Base-by-base conservation (phyloP, 2,113 vertebrate species). In the Gallinago jamesoni region DNA sequence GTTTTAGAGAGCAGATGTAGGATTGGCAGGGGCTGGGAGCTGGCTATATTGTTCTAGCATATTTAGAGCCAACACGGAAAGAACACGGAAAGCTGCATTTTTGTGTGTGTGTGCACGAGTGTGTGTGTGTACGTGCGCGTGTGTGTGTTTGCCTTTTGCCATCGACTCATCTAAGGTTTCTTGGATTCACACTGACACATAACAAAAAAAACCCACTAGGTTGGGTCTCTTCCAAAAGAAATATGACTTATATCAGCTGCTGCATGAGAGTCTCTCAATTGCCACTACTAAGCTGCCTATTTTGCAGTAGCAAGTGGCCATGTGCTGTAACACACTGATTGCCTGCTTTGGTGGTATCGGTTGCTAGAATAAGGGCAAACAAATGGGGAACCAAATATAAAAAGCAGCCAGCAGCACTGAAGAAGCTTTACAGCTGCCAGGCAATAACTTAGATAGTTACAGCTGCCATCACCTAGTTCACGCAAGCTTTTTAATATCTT, bases 1-100 rank as follows among this genome's bases (percentile, higher is more conserved):
- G 98, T 98, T 98, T 98, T 98, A 98, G 98, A 98, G 97, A 98
- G 98, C 98, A 98, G 98, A 98, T 98, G 98, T 96, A 98, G 98
- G 97, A 98, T 98, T 98, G 98, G 98, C 98, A 98, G 94, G 70
- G 96, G 90, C 97, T 97, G 37, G 83, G 96, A 97, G 97, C 98
- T 98, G 98, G 98, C 98, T 98, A 98, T 97, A 98, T 95, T 97
- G 96, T 97, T 98, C 97, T 97, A 96, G 96, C 96, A 97, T 95
- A 64, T 96, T 98, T 91, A 18, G 96, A 97, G 98, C 98, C 98
- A 98, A 97, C 95, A 94, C 35, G 16, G 95, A 98, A 97, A 96
- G 97, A 94, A 98, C 96, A 98, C 94, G 97, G 81, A 98, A 98
- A 97, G 95, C 98, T 95, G 97, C 95, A 87, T 97, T 97, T 95